A percentile compares a stretch with the other conserved stretches of the same genome.
phyloP scores from a whole-genome alignment of 2,113 vertebrate species.

The Scolopax mira region DNA sequence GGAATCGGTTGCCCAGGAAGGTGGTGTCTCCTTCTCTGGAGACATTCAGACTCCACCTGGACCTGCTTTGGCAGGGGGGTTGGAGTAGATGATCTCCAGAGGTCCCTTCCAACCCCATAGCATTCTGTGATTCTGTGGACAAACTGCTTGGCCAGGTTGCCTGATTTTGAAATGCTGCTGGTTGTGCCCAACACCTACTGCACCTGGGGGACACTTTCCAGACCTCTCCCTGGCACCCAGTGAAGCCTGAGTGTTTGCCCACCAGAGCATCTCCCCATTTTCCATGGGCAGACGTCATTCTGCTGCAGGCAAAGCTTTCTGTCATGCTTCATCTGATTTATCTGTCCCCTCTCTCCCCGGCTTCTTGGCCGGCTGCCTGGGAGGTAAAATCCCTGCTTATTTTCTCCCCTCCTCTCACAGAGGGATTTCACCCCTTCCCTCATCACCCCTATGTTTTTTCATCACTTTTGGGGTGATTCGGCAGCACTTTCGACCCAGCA shows the following conservation, averaged over 20 bases:
- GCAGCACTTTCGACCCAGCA: neutral
- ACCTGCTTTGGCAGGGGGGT: too few relatives aligned
- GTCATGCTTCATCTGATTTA: neutral
- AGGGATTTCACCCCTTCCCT: neutral
- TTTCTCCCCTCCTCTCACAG: neutral
- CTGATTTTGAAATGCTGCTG: neutral
- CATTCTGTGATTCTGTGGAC: neutral
- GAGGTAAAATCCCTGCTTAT: neutral
- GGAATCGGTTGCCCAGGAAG: too few relatives aligned
- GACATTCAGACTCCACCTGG: too few relatives aligned
- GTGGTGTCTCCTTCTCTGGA: too few relatives aligned
- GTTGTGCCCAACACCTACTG: neutral
- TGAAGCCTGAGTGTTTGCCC: neutral
- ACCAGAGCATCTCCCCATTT: neutral
- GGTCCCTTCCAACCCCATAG: too few relatives aligned
- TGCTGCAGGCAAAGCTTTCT: neutral
- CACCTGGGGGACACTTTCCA: neutral
- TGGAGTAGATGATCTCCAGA: too few relatives aligned
- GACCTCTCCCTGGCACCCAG: neutral
- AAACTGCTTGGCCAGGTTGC: neutral
- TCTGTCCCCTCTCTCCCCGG: neutral
- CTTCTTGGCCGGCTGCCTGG: neutral
- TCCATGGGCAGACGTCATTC: neutral
- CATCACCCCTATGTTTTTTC: neutral
- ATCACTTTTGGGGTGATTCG: accelerated